Conservation (phyloP, 1,140 invertebrate species). For the Tenebrio molitor region DNA sequence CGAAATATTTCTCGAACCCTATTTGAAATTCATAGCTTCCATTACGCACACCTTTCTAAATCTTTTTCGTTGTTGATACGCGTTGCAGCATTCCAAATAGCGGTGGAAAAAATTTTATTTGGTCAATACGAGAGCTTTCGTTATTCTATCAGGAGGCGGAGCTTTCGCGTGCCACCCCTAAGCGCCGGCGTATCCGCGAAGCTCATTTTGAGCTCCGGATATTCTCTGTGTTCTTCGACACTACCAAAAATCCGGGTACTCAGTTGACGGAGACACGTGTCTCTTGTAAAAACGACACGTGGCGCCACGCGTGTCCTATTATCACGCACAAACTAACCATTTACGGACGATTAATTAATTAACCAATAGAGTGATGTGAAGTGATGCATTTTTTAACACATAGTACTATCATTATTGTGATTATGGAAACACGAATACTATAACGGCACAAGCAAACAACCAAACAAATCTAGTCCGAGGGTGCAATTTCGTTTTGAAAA, state of each 20-base stretch:
- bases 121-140: constrained; percentile 34
- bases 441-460: not conserved
- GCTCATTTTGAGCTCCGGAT: constrained; percentile 12
- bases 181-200: constrained; percentile 42
- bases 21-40: no score
- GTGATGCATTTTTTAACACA: constrained; percentile 25
- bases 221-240: constrained; percentile 8
- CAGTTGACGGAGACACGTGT: constrained; percentile 46
- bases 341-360: constrained; percentile 16
- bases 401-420: not conserved
- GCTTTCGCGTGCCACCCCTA: not conserved
- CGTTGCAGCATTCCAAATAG: no score
- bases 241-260: constrained; percentile 48
- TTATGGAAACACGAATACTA: not conserved
- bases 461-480: constrained; percentile 8
- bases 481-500: constrained; percentile 49
- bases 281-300: constrained; percentile 48
- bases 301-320: constrained; percentile 42
- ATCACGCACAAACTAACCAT: constrained; percentile 29
- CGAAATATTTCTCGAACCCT: no score
- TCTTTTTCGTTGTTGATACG: no score
- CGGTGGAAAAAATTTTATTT: no score
- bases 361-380: constrained; percentile 8
- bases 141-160: constrained; percentile 2
- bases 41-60: no score